A percentile compares a stretch with the other conserved stretches of the same genome.
These are phyloP conservation scores for Cotesia vestalis DNA, from an alignment of 1,140 invertebrate species.

Conservation along the genomic window DNA sequence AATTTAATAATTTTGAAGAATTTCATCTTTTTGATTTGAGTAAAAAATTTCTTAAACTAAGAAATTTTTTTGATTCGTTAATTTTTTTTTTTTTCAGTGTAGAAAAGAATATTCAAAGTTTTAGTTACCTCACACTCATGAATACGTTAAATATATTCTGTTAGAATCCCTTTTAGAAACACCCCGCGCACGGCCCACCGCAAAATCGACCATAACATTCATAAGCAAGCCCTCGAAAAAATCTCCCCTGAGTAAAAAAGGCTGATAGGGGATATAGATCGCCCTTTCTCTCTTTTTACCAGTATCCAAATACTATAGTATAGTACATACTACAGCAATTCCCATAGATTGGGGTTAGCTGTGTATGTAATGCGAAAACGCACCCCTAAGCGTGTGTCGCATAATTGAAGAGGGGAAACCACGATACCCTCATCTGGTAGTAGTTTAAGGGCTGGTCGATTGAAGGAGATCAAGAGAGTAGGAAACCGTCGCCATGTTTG, in stretches of 20 bases:
- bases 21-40: no score
- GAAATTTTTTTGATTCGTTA: no score
- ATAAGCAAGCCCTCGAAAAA: slow-evolving; percentile 39
- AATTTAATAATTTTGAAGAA: no score
- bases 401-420: slow-evolving; percentile 55
- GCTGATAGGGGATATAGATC: slow-evolving; percentile 37
- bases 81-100: no score
- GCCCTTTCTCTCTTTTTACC: slow-evolving; percentile 22
- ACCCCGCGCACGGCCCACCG: slow-evolving; percentile 30
- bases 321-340: no score
- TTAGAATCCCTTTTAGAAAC: not conserved
- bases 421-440: slow-evolving; percentile 21
- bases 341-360: not conserved
- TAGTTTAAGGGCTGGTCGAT: slow-evolving; percentile 18
- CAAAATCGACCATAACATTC: slow-evolving; percentile 46
- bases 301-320: not conserved
- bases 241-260: slow-evolving; percentile 26
- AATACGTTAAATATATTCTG: slow-evolving; percentile 7
- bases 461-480: slow-evolving; percentile 2
- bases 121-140: no score
- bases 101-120: no score
- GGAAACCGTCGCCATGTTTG: slow-evolving; percentile 59
- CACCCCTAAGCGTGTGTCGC: slow-evolving; percentile 46
- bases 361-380: not conserved
- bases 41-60: no score